These are phyloP conservation scores for Lepidotrigona ventralis DNA, from an alignment of 1,140 invertebrate genomes.

Conservation along the genomic window DNA sequence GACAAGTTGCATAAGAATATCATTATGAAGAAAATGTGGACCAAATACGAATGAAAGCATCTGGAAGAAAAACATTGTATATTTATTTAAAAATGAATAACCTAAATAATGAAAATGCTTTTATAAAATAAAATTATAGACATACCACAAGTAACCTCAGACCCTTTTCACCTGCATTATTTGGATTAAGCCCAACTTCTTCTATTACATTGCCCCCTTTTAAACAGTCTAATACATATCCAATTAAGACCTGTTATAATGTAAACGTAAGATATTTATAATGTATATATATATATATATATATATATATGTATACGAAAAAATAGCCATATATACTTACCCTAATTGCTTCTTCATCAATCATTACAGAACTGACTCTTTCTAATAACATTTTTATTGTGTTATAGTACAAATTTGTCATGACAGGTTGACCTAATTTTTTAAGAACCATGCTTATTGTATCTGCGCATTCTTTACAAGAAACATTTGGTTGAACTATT, in stretches of 20 bases:
- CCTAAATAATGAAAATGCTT: background rate
- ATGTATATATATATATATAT: slow-evolving; percentile 6
- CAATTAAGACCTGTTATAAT: slow-evolving; percentile 74
- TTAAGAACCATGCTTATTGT: slow-evolving; percentile 90
- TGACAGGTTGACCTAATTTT: slow-evolving; percentile 94
- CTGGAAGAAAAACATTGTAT: slow-evolving; percentile 69
- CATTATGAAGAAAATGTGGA: slow-evolving; percentile 93
- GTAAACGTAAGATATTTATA: background rate
- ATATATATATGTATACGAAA: background rate
- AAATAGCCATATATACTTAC: slow-evolving; percentile 66
- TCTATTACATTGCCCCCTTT: slow-evolving; percentile 85
- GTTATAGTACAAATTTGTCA: slow-evolving; percentile 97
- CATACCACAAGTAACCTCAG: slow-evolving; percentile 88
- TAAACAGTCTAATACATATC: slow-evolving; percentile 83
- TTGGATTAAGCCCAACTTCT: slow-evolving; percentile 88
- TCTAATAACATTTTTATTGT: slow-evolving; percentile 97
- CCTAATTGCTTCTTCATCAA: slow-evolving; percentile 92
- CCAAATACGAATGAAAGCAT: slow-evolving; percentile 95
- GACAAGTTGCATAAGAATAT: slow-evolving; percentile 90
- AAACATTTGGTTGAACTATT: slow-evolving; percentile 92
- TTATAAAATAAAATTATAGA: slow-evolving; percentile 22
- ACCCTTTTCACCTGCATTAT: slow-evolving; percentile 90
- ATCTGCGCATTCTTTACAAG: slow-evolving; percentile 94
- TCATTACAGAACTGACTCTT: slow-evolving; percentile 96
- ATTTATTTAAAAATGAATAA: slow-evolving; percentile 4